phyloP scores from a whole-genome alignment of 2,888 invertebrate genomes.

The Heliconius ethilla region DNA sequence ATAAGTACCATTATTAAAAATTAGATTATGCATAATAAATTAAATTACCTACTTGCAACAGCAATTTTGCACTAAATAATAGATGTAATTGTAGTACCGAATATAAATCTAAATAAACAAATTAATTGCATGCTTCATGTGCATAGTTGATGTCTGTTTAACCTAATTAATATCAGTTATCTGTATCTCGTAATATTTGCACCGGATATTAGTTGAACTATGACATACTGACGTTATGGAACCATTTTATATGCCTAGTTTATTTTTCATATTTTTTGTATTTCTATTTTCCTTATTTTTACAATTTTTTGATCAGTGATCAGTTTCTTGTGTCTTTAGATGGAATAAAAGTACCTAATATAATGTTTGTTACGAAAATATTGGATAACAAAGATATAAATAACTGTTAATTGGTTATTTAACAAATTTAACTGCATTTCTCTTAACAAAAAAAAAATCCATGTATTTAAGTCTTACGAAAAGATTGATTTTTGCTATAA shows the following conservation, averaged over 20 bases:
- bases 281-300: not conserved
- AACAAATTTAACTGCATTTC: too few species aligned
- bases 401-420: too few species aligned
- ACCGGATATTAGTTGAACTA: slow-evolving; percentile 39
- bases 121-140: slow-evolving; percentile 32
- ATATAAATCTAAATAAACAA: slow-evolving; percentile 32
- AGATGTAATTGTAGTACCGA: not conserved
- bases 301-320: not conserved
- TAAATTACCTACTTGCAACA: not conserved
- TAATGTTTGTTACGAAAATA: too few species aligned
- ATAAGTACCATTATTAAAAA: not conserved
- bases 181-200: slow-evolving; percentile 36
- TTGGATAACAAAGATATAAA: too few species aligned
- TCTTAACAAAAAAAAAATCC: too few species aligned
- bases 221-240: slow-evolving; percentile 17
- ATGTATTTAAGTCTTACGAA: too few species aligned
- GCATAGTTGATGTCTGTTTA: slow-evolving; percentile 37
- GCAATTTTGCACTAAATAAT: not conserved
- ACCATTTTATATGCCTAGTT: not conserved
- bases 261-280: not conserved
- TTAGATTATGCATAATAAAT: not conserved
- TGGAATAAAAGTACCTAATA: too few species aligned
- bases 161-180: slow-evolving; percentile 35
- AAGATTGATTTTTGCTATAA: too few species aligned
- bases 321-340: too few species aligned